These are phyloP conservation scores for Ammodytes marinus DNA, from an alignment of 2,113 vertebrate species.

Conservation along the genomic window DNA sequence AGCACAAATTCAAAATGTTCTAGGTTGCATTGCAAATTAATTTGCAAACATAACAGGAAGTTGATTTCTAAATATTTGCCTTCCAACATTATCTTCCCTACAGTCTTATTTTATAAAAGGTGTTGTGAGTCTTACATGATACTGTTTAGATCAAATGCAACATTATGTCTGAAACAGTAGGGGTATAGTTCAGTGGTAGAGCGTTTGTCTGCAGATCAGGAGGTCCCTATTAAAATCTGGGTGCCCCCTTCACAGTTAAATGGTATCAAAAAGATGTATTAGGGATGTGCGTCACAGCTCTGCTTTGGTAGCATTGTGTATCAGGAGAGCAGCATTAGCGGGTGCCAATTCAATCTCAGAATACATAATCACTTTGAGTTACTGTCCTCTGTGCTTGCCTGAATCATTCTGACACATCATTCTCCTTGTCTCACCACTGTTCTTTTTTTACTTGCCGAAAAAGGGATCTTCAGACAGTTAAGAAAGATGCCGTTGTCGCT, in stretches of 20 bases:
- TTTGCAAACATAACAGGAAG: too few relatives aligned
- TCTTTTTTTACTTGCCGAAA: too few relatives aligned
- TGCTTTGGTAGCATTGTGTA: constrained; percentile 15
- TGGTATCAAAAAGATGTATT: too few relatives aligned
- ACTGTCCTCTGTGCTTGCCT: constrained; percentile 13
- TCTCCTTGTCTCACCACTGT: constrained; percentile 9
- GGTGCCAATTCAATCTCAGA: constrained; percentile 64
- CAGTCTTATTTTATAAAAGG: too few relatives aligned
- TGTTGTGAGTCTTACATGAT: too few relatives aligned
- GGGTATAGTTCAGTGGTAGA: constrained; percentile 82
- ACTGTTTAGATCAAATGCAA: background rate
- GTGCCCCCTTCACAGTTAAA: constrained; percentile 39
- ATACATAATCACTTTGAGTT: constrained; percentile 47
- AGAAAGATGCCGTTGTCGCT: too few relatives aligned
- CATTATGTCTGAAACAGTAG: fast-evolving
- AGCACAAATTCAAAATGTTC: too few relatives aligned
- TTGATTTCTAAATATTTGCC: too few relatives aligned
- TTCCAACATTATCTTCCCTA: too few relatives aligned
- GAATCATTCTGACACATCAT: constrained; percentile 18
- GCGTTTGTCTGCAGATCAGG: constrained; percentile 88
- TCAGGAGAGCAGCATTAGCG: constrained; percentile 25
- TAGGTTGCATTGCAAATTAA: too few relatives aligned
- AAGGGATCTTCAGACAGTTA: too few relatives aligned
- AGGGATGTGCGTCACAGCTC: constrained; percentile 30
- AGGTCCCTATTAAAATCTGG: constrained; percentile 86